Percentiles rank a stretch among this genome's conserved stretches.
These are phyloP conservation scores for Drosophila acutilabella DNA, from an alignment of 2,888 invertebrate species.

Conservation along the genomic window DNA sequence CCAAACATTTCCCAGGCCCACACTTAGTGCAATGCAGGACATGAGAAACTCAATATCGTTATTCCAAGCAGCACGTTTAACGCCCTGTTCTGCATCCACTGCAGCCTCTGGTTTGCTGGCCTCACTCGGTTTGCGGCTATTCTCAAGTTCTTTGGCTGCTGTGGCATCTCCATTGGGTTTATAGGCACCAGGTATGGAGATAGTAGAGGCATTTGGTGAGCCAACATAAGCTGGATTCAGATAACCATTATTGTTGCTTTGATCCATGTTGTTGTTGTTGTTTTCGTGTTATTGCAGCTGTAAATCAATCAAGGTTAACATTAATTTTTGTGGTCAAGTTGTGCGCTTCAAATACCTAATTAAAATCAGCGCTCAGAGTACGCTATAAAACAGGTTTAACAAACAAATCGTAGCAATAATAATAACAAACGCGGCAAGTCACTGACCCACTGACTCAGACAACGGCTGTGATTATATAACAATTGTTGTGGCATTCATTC, in stretches of 20 bases:
- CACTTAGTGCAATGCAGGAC: conserved; percentile 87
- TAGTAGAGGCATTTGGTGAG: conserved; percentile 66
- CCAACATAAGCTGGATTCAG: conserved; percentile 74
- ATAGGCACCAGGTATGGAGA: conserved; percentile 73
- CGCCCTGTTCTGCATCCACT: conserved; percentile 30
- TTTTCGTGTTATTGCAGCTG: conserved; percentile 22
- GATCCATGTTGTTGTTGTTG: conserved; percentile 34
- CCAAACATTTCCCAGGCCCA: conserved; percentile 89
- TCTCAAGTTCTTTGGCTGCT: conserved; percentile 20
- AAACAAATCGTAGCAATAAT: neutral
- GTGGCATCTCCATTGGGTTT: conserved; percentile 43
- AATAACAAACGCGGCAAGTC: conserved; percentile 45
- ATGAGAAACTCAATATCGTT: conserved; percentile 88
- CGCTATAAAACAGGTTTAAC: conserved; percentile 33
- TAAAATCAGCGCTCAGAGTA: conserved; percentile 14
- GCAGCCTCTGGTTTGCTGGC: neutral
- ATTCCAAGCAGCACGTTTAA: conserved; percentile 86
- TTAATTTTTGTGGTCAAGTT: conserved; percentile 67
- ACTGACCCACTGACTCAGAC: conserved; percentile 76
- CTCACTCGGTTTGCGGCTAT: conserved; percentile 13
- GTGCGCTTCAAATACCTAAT: conserved; percentile 55
- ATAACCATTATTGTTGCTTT: conserved; percentile 57
- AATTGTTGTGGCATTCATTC: conserved; percentile 47
- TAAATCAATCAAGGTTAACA: conserved; percentile 59
- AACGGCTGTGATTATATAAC: conserved; percentile 60